Evolutionary conservation across 2,888 invertebrate genomes (phyloP), one percentile per base, ranked within the genome.

Genomic region (Apeira syringaria): DNA sequence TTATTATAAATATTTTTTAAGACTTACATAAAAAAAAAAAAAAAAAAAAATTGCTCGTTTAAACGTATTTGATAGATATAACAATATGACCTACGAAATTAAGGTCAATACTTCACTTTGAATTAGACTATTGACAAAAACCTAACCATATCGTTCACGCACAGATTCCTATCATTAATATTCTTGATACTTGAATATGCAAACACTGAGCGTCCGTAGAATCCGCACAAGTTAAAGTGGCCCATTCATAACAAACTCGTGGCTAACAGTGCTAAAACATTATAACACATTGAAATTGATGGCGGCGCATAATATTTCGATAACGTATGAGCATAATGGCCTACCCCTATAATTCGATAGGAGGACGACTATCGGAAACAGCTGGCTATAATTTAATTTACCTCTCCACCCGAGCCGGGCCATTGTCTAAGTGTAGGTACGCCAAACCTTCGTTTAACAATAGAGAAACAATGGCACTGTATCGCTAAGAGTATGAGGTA

Each of bases 301-400:
- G 31, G 34, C 26, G 29, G 18, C 24, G 28, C 34, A 32, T 45
- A 31, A 45, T 45, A 45, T 39, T 33, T 35, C 45, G 34, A 39
- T 45, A 35, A 45, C 31, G 39, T 45, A 39, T 31, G 35, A 29
- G 36, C 17, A 33, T 46, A 33, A 37, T 36, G 33, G 29, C 22
- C 26, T 7, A 40, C 39, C 48, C 32, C 36, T 43, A 43, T 40
- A 43, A 40, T 44, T 48, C 43, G 29, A 43, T 44, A 36, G 36
- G 39, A 27, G 43, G 37, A 35, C 34, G 34, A 42, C 42, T 42
- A 38, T 38, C 41, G 38, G 42, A 35, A 42, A 42, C 42, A 47
- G 42, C 35, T 39, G 43, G 25, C 24, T 28, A 10, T 39, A 43
- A 39, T 48, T 39, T 48, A 31, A 43, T 43, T 36, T 36, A 48